These are phyloP conservation scores for Etia nguti DNA, from an alignment of 2,113 vertebrate genomes.

Conservation along the genomic window DNA sequence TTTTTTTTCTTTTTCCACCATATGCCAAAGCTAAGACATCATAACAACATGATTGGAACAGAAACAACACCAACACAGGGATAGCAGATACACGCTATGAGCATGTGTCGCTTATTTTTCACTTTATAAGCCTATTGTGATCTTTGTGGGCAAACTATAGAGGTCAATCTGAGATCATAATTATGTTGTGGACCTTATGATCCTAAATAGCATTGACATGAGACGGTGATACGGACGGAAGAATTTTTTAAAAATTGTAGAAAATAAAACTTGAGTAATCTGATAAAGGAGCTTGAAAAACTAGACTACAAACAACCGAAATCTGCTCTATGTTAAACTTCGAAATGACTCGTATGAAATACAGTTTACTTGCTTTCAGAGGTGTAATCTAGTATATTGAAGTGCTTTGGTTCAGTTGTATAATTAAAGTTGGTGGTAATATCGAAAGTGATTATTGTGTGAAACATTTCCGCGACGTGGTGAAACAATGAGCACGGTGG, in stretches of 20 bases:
- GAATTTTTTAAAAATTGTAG: rapidly evolving
- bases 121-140: background rate
- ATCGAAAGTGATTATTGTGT: background rate
- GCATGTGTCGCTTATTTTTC: background rate
- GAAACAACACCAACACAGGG: background rate
- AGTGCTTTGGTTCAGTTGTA: background rate
- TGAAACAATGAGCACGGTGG: background rate
- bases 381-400: background rate
- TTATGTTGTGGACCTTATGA: background rate
- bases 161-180: background rate
- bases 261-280: background rate
- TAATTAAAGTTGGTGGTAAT: background rate
- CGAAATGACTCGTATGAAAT: background rate
- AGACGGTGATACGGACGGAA: background rate
- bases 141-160: background rate
- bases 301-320: background rate
- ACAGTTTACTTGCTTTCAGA: background rate
- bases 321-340: background rate
- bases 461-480: background rate
- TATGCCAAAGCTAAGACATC: background rate
- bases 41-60: background rate
- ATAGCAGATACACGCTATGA: background rate
- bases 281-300: background rate
- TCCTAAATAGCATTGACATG: background rate
- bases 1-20: rapidly evolving